phyloP scores from a whole-genome alignment of 2,888 invertebrate species.

The Mythimna ferrago region DNA sequence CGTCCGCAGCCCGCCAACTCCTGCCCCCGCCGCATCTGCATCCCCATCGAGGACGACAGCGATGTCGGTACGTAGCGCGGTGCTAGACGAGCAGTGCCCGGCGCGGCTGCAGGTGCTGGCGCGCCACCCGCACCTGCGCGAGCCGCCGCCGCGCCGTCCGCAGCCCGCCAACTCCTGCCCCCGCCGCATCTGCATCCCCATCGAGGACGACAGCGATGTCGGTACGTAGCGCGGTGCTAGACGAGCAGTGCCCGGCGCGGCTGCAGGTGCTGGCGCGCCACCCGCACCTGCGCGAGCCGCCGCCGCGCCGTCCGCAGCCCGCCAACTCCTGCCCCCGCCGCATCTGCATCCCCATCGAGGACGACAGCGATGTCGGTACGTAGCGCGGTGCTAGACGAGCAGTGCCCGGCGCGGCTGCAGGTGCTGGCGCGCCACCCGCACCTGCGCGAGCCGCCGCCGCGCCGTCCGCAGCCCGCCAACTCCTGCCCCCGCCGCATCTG shows the following conservation, averaged over 20 bases:
- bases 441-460: constrained; percentile 73
- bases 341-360: constrained; percentile 82
- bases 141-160: constrained; percentile 67
- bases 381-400: too few species aligned
- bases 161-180: constrained; percentile 64
- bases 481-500: constrained; percentile 76
- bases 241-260: constrained; percentile 41
- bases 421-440: constrained; percentile 76
- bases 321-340: constrained; percentile 69
- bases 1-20: constrained; percentile 57
- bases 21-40: constrained; percentile 78
- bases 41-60: constrained; percentile 81
- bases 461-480: constrained; percentile 56
- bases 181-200: constrained; percentile 79
- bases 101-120: constrained; percentile 67
- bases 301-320: constrained; percentile 62
- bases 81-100: too few species aligned
- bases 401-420: constrained; percentile 49
- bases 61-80: constrained; percentile 71
- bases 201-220: constrained; percentile 79
- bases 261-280: constrained; percentile 70
- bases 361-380: constrained; percentile 79
- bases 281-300: constrained; percentile 77
- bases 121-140: constrained; percentile 78
- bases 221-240: constrained; percentile 64